Percentiles rank a stretch among this genome's conserved stretches.
Evolutionary conservation across 1,140 invertebrate species (phyloP).

Genomic region (Rhopalosiphum padi): DNA sequence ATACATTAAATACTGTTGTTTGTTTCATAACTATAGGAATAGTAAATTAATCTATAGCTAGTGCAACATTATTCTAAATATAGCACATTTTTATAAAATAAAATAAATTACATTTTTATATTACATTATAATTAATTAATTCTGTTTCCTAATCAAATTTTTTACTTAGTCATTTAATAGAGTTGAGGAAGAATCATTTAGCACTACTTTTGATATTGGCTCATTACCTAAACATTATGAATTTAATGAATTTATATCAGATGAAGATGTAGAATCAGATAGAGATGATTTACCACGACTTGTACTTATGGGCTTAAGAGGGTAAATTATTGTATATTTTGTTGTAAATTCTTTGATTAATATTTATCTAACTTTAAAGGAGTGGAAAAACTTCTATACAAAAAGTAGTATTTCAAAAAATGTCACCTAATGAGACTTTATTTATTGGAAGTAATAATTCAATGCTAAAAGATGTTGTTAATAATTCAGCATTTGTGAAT

Average conservation of each 20-base stretch:
- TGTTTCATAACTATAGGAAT: not conserved
- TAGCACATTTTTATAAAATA: not conserved
- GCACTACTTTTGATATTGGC: conserved; percentile 71
- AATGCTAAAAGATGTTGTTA: conserved; percentile 97
- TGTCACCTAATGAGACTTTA: conserved; percentile 99
- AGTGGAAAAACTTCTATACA: conserved; percentile 99
- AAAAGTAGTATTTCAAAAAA: conserved; percentile 99
- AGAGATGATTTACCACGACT: conserved; percentile 83
- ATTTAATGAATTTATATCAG: conserved; percentile 85
- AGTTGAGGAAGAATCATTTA: conserved; percentile 68
- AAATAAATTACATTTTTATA: not conserved
- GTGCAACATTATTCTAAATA: not conserved
- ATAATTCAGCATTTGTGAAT: conserved; percentile 98
- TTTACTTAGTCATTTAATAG: conserved; percentile 49
- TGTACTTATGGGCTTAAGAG: conserved; percentile 92
- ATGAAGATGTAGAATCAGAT: conserved; percentile 69
- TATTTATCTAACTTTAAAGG: conserved; percentile 67
- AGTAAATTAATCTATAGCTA: not conserved
- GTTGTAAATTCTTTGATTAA: not conserved
- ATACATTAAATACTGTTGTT: not conserved
- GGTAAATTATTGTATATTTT: conserved; percentile 67
- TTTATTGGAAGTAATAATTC: conserved; percentile 98
- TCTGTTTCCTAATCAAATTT: not conserved
- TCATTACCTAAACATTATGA: conserved; percentile 94
- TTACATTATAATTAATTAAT: not conserved